These are phyloP conservation scores for Galeruca laticollis DNA, from an alignment of 2,888 invertebrate genomes.

Conservation along the genomic window DNA sequence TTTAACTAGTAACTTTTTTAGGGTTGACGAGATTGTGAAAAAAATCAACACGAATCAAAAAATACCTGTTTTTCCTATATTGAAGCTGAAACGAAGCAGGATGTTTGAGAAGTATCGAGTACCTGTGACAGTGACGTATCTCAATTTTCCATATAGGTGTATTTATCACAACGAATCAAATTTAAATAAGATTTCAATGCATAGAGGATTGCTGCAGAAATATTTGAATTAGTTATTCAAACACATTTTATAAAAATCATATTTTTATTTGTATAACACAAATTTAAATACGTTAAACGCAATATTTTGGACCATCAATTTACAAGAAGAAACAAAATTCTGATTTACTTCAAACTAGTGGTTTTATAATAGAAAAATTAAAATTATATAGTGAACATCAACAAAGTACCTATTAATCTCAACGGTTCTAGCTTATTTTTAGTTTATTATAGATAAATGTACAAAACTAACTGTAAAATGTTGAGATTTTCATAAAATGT, in stretches of 20 bases:
- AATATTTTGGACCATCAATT: no score
- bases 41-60: constrained; percentile 52
- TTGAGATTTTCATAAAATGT: no score
- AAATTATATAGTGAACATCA: no score
- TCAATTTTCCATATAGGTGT: constrained; percentile 53
- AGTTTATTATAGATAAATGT: no score
- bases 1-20: constrained; percentile 28
- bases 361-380: no score
- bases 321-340: no score
- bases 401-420: no score
- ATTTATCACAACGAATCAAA: constrained; percentile 34
- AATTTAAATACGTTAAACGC: no score
- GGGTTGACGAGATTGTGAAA: constrained; percentile 62
- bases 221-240: background rate
- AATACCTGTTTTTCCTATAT: constrained; percentile 62
- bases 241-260: background rate
- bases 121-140: constrained; percentile 60
- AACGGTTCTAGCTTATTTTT: no score
- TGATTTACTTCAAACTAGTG: no score
- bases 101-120: constrained; percentile 65
- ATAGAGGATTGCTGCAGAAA: constrained; percentile 32
- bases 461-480: no score
- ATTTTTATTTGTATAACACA: no score
- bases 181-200: constrained; percentile 27
- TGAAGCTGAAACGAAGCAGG: constrained; percentile 58